Evolutionary conservation across 2,797 vertebrate genomes (phyloP).

Genomic region (Trachops cirrhosus): DNA sequence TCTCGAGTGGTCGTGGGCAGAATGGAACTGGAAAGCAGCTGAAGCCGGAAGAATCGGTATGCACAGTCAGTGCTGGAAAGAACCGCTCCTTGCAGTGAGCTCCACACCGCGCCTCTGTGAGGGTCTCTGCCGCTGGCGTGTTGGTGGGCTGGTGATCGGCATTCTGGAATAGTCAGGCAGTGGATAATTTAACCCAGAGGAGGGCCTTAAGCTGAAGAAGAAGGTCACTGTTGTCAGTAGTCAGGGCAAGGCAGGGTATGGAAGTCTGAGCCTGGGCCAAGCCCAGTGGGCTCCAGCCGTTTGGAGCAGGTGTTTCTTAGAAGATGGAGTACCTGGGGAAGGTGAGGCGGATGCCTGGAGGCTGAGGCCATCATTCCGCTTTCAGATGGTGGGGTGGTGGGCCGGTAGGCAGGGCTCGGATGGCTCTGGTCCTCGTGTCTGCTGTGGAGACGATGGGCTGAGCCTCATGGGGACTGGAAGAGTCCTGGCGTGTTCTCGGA

Average conservation of each 20-base stretch:
- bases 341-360: background rate
- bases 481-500: too few species aligned
- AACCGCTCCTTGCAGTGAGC: background rate
- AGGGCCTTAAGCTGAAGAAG: background rate
- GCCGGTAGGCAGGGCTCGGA: background rate
- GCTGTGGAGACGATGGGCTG: background rate
- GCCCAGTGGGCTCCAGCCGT: background rate
- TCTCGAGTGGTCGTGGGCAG: background rate
- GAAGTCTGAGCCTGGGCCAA: background rate
- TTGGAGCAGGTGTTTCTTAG: background rate
- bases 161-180: background rate
- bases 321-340: background rate
- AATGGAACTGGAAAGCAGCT: background rate
- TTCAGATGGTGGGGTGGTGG: background rate
- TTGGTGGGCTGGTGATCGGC: too few species aligned
- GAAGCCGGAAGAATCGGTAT: background rate
- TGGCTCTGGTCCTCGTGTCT: background rate
- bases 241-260: background rate
- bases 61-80: too few species aligned
- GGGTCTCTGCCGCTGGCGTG: background rate
- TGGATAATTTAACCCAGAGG: background rate
- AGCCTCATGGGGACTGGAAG: accelerated
- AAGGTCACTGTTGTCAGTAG: background rate
- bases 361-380: too few species aligned
- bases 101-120: background rate